Evolutionary conservation across 1,140 invertebrate species (phyloP).

Genomic region (Drosophila parvula): DNA sequence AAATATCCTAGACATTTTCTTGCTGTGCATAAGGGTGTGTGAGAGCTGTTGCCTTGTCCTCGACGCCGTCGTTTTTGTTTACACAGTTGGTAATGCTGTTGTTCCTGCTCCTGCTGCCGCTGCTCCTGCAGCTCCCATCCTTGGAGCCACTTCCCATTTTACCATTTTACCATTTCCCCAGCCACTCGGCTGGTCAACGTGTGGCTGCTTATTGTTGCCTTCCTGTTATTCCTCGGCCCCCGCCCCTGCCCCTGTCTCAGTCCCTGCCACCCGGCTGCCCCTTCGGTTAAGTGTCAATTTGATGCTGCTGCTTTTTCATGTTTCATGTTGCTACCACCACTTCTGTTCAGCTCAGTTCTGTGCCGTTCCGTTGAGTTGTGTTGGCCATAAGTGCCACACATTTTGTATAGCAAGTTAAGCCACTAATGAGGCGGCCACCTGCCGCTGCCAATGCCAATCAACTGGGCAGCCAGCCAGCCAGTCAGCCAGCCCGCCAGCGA

Average conservation of each 20-base stretch:
- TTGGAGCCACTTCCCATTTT: conserved; percentile 14
- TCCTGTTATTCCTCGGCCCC: neutral
- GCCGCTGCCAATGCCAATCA: conserved; percentile 70
- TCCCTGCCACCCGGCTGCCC: conserved; percentile 14
- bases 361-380: conserved; percentile 35
- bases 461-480: conserved; percentile 54
- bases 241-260: neutral
- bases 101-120: conserved; percentile 36
- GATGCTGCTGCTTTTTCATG: conserved; percentile 78
- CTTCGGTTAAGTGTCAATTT: conserved; percentile 77
- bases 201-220: conserved; percentile 68
- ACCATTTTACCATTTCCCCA: conserved; percentile 2
- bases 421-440: conserved; percentile 81
- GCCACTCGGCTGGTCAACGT: conserved; percentile 67
- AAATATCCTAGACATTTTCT: neutral
- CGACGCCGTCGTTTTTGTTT: conserved; percentile 71
- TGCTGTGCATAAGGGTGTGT: conserved; percentile 16
- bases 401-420: conserved; percentile 80
- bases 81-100: conserved; percentile 63
- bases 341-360: conserved; percentile 13
- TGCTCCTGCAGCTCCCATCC: conserved; percentile 39
- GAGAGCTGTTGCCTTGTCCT: conserved; percentile 14
- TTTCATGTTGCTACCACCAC: conserved; percentile 68
- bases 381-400: conserved; percentile 79
- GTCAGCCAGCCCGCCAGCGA: conserved; percentile 44